These are phyloP conservation scores for Endomychus coccineus DNA, from an alignment of 2,888 invertebrate genomes.

Conservation along the genomic window DNA sequence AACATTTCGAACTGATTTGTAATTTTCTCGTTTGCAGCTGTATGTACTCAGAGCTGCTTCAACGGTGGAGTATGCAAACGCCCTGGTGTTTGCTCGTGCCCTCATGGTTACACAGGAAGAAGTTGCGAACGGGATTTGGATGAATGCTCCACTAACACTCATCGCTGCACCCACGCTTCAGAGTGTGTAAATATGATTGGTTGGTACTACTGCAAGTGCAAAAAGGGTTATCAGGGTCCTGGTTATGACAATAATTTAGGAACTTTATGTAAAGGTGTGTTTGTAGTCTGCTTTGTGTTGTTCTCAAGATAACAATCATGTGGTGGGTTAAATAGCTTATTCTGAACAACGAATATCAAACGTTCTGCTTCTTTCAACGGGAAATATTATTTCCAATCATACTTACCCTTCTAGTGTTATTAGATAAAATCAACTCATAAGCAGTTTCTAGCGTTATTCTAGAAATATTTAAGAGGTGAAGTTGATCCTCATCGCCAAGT, in stretches of 20 bases:
- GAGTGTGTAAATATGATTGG: slow-evolving; percentile 83
- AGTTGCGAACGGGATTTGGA: slow-evolving; percentile 82
- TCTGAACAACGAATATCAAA: too few species aligned
- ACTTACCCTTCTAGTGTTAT: too few species aligned
- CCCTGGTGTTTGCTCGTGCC: slow-evolving; percentile 72
- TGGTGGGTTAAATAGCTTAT: too few species aligned
- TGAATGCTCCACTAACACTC: slow-evolving; percentile 67
- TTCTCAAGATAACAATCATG: too few species aligned
- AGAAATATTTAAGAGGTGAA: too few species aligned
- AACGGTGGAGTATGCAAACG: slow-evolving; percentile 76
- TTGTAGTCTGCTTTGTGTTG: background rate
- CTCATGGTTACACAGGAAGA: slow-evolving; percentile 71
- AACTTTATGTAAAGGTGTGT: slow-evolving; percentile 58
- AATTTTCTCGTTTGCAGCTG: slow-evolving; percentile 54
- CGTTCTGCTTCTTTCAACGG: too few species aligned
- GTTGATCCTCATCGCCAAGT: too few species aligned
- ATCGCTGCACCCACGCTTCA: slow-evolving; percentile 68
- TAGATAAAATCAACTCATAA: too few species aligned
- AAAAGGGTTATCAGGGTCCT: slow-evolving; percentile 64
- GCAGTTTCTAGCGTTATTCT: too few species aligned
- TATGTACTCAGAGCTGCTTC: slow-evolving; percentile 71
- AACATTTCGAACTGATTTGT: background rate
- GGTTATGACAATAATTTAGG: slow-evolving; percentile 50
- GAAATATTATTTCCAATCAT: too few species aligned
- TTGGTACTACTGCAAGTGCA: slow-evolving; percentile 83